Conservation (phyloP, 2,797 vertebrate genomes). For the Kryptolebias ocellatus region DNA sequence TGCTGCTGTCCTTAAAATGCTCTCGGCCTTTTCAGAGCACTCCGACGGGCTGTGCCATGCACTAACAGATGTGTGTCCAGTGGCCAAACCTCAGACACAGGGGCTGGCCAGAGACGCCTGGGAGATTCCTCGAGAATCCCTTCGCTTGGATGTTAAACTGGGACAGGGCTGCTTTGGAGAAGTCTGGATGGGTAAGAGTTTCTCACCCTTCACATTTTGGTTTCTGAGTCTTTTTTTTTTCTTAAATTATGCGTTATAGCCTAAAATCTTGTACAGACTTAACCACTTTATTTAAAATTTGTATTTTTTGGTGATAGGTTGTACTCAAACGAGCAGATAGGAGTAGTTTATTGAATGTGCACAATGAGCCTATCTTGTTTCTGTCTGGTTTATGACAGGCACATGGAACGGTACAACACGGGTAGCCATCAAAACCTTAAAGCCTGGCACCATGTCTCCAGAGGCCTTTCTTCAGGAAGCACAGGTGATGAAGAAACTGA, state of each 20-base stretch:
- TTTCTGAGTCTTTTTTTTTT: neutral
- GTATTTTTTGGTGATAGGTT: neutral
- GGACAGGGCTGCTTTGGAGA: constrained; percentile 98
- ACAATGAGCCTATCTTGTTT: neutral
- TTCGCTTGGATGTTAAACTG: constrained; percentile 93
- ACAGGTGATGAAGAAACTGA: constrained; percentile 97
- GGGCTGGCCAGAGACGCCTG: constrained; percentile 95
- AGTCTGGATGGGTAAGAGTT: constrained; percentile 96
- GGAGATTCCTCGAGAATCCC: constrained; percentile 95
- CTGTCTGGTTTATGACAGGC: constrained; percentile 73
- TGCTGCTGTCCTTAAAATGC: neutral
- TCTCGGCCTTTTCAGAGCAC: constrained; percentile 81
- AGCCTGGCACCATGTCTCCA: constrained; percentile 95
- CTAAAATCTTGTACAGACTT: too few relatives aligned
- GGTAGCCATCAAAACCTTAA: constrained; percentile 96
- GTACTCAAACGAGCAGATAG: neutral
- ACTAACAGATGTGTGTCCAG: constrained; percentile 92
- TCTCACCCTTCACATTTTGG: neutral
- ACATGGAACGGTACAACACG: constrained; percentile 96
- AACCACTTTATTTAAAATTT: too few relatives aligned
- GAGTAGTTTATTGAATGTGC: too few relatives aligned
- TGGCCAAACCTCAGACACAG: constrained; percentile 95
- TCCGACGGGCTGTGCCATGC: constrained; percentile 94
- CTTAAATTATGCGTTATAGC: too few relatives aligned
- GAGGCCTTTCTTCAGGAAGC: constrained; percentile 97